Percentiles rank a stretch among this genome's conserved stretches.
phyloP scores from a whole-genome alignment of 2,113 vertebrate genomes.

The Heterochromis multidens region DNA sequence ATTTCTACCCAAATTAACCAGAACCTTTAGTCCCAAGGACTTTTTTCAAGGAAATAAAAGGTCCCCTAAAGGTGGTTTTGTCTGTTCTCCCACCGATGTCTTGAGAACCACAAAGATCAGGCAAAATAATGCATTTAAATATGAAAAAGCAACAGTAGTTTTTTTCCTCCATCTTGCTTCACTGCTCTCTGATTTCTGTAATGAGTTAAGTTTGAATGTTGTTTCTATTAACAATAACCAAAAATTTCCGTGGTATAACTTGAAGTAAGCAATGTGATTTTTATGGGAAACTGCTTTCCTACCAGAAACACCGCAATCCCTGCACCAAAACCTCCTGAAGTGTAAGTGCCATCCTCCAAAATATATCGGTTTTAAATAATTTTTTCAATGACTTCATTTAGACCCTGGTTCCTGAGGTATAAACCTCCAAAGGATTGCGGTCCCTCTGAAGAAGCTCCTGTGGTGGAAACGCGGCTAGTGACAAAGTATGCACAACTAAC shows the following conservation, averaged over 20 bases:
- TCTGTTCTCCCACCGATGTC: neutral
- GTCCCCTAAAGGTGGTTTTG: neutral
- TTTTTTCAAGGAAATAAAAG: neutral
- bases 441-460: neutral
- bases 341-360: neutral
- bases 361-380: neutral
- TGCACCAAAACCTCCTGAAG: neutral
- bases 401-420: neutral
- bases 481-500: slow-evolving; percentile 25
- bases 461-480: neutral
- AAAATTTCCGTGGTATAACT: neutral
- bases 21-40: neutral
- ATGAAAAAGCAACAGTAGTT: neutral
- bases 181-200: neutral
- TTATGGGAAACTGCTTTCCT: neutral
- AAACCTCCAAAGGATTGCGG: neutral
- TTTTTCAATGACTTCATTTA: neutral
- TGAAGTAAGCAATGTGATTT: neutral
- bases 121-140: neutral
- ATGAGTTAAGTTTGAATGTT: neutral
- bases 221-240: neutral
- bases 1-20: neutral
- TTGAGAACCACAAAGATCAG: neutral
- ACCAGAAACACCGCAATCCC: neutral
- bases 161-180: neutral